Conservation (phyloP, 2,888 invertebrate genomes). For the Cephonodes hylas region DNA sequence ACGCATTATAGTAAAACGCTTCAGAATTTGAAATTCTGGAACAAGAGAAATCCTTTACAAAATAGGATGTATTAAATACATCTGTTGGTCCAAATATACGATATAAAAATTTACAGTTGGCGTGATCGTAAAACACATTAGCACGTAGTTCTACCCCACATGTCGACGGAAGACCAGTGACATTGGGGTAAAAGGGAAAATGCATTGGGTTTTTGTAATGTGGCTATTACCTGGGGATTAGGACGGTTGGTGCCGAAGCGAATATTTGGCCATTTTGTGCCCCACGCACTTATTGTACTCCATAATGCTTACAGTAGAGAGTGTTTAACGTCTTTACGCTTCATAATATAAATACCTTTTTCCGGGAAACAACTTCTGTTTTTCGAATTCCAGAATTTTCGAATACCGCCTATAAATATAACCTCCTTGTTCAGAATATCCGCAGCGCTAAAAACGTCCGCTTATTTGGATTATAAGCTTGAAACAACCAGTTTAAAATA, state of each 20-base stretch:
- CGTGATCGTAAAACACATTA: slow-evolving; percentile 71
- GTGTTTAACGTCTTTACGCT: slow-evolving; percentile 38
- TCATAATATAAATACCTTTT: background rate
- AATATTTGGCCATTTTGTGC: slow-evolving; percentile 52
- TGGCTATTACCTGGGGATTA: slow-evolving; percentile 67
- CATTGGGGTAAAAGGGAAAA: slow-evolving; percentile 66
- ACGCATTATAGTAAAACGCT: background rate
- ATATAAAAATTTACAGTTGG: slow-evolving; percentile 28
- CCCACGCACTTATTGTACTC: slow-evolving; percentile 45
- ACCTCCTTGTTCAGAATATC: slow-evolving; percentile 10
- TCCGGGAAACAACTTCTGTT: too few relatives aligned
- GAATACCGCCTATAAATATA: background rate
- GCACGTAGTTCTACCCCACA: slow-evolving; percentile 64
- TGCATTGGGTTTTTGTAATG: slow-evolving; percentile 77
- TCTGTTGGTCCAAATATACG: slow-evolving; percentile 42
- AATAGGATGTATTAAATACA: slow-evolving; percentile 38
- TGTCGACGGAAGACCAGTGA: slow-evolving; percentile 38
- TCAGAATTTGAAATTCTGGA: too few relatives aligned
- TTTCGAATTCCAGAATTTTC: too few relatives aligned
- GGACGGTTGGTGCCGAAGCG: slow-evolving; percentile 41
- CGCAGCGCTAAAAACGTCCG: slow-evolving; percentile 20
- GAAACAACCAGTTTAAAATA: slow-evolving; percentile 21
- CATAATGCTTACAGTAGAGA: slow-evolving; percentile 46
- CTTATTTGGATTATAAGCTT: slow-evolving; percentile 21
- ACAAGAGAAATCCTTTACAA: slow-evolving; percentile 14